Conservation (phyloP, 2,113 vertebrate species). For the Otocyon megalotis region DNA sequence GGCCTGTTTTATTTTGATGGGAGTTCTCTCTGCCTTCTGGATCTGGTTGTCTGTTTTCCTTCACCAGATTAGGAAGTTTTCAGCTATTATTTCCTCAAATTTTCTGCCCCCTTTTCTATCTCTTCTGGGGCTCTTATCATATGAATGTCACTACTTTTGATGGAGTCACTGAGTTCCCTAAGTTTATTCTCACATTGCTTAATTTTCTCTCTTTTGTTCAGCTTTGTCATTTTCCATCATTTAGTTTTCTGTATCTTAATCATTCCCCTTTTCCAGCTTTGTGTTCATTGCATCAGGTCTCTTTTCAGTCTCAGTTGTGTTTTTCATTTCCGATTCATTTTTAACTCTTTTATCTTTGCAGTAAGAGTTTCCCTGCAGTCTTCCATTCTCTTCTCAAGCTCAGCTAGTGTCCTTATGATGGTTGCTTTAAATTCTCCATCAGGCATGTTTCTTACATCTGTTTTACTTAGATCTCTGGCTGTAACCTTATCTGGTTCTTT, state of each 20-base stretch:
- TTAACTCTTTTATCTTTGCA: background rate
- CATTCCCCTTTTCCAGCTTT: background rate
- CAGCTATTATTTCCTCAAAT: background rate
- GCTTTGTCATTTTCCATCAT: background rate
- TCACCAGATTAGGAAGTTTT: background rate
- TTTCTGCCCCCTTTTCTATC: background rate
- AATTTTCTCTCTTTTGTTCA: background rate
- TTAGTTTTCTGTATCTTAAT: background rate
- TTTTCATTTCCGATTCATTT: background rate
- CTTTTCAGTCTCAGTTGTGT: background rate
- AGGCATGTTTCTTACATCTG: background rate
- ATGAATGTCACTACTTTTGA: background rate
- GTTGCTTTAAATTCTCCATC: background rate
- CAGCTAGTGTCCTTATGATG: background rate
- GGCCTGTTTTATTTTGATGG: background rate
- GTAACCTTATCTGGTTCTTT: background rate
- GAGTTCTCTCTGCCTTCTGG: background rate
- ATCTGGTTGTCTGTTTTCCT: background rate
- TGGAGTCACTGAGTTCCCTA: background rate
- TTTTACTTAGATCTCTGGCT: background rate
- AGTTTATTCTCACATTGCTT: background rate
- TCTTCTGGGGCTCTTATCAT: background rate
- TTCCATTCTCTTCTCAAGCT: background rate
- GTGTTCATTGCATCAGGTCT: background rate
- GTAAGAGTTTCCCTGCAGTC: background rate